phyloP scores from a whole-genome alignment of 2,888 invertebrate species.

The Geophilus truncorum region DNA sequence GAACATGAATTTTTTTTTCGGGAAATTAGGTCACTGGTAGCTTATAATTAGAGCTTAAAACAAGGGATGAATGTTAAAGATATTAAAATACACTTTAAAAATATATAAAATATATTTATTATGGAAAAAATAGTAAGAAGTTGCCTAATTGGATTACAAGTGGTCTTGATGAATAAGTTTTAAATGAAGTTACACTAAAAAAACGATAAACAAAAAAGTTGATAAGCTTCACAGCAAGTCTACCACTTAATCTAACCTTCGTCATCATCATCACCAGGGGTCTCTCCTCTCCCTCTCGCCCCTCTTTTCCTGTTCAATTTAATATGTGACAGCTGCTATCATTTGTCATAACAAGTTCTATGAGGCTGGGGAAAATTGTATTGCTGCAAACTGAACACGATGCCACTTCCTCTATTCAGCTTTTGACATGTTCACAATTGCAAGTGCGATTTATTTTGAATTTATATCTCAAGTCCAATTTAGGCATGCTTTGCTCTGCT shows the following conservation, averaged over 20 bases:
- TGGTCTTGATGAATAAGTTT: too few relatives aligned
- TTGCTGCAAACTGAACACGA: neutral
- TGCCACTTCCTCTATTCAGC: neutral
- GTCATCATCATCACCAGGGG: neutral
- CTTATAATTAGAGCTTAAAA: neutral
- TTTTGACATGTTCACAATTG: neutral
- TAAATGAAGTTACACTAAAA: neutral
- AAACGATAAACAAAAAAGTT: neutral
- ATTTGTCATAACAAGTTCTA: neutral
- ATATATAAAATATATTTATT: neutral
- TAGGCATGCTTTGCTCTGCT: neutral
- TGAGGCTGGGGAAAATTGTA: neutral
- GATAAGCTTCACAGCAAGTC: neutral
- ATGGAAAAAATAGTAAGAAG: too few relatives aligned
- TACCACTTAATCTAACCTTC: neutral
- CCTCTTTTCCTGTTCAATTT: neutral
- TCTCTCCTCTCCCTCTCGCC: neutral
- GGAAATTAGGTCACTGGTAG: neutral
- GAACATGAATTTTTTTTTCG: neutral
- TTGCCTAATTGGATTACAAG: too few relatives aligned
- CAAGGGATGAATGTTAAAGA: neutral
- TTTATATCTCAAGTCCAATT: neutral
- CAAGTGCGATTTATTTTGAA: neutral
- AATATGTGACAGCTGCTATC: conserved; percentile 1
- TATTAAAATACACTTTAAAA: neutral